phyloP scores from a whole-genome alignment of 2,888 invertebrate species.

The Andrena flavipes region DNA sequence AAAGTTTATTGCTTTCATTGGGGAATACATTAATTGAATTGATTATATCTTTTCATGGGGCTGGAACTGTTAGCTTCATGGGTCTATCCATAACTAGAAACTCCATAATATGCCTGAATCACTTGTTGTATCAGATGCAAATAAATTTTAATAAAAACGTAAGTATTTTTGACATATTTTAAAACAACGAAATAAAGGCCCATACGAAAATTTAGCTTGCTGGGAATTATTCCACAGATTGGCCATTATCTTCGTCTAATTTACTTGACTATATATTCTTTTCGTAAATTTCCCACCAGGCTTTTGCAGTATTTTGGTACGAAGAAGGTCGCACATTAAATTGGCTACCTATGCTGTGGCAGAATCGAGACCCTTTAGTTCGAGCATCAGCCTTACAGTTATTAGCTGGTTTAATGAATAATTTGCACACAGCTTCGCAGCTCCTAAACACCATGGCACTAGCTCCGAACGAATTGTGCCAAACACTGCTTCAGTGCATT shows the following conservation, averaged over 20 bases:
- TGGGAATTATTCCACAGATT: no score
- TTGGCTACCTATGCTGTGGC: conserved; percentile 85
- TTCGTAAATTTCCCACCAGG: conserved; percentile 55
- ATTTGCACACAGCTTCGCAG: conserved; percentile 77
- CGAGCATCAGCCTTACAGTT: conserved; percentile 86
- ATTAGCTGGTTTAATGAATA: conserved; percentile 84
- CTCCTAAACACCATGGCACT: conserved; percentile 76
- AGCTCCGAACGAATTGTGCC: conserved; percentile 78
- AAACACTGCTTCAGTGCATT: conserved; percentile 75
- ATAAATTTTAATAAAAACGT: conserved; percentile 83
- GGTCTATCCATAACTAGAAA: conserved; percentile 86
- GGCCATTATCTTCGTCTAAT: not conserved
- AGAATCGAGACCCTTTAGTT: conserved; percentile 86
- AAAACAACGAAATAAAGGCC: no score
- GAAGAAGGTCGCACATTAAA: conserved; percentile 77
- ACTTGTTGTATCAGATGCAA: conserved; percentile 86
- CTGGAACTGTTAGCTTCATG: conserved; percentile 86
- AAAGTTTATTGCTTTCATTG: conserved; percentile 82
- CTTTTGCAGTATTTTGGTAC: conserved; percentile 79
- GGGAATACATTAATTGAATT: conserved; percentile 85
- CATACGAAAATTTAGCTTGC: no score
- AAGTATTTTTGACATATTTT: conserved; percentile 46
- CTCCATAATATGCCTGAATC: conserved; percentile 86
- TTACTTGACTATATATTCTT: not conserved
- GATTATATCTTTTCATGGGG: conserved; percentile 86